phyloP scores from a whole-genome alignment of 1,140 invertebrate genomes.

The Trichonephila clavipes region DNA sequence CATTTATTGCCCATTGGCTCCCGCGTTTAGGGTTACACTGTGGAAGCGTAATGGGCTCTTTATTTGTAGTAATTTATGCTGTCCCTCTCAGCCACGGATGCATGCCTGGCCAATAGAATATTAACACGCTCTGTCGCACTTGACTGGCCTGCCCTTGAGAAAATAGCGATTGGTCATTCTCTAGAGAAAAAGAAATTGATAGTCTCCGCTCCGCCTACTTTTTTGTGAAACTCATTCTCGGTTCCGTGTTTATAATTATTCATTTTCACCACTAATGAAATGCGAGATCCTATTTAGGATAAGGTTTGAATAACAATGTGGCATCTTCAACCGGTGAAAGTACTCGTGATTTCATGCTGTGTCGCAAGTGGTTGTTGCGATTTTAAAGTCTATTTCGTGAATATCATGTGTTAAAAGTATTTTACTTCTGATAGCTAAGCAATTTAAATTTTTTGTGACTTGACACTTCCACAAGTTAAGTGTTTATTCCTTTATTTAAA shows the following conservation, averaged over 20 bases:
- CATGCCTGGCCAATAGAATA: conserved; percentile 11
- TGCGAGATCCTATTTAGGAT: background rate
- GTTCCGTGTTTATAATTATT: background rate
- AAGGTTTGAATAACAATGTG: too few species aligned
- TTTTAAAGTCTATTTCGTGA: too few species aligned
- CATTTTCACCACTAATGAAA: background rate
- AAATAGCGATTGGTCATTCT: conserved; percentile 8
- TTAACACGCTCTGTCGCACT: conserved; percentile 18
- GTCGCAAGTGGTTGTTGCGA: too few species aligned
- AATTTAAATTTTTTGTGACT: too few species aligned
- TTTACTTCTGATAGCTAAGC: too few species aligned
- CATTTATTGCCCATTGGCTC: conserved; percentile 36
- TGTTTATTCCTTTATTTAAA: too few species aligned
- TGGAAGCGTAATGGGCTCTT: background rate
- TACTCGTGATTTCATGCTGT: too few species aligned
- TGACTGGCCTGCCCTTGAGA: background rate
- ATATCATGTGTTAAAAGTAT: too few species aligned
- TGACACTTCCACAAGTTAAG: too few species aligned
- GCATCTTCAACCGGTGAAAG: too few species aligned
- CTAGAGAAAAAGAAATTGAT: background rate
- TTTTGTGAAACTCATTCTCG: background rate
- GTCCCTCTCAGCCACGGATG: background rate
- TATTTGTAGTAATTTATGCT: conserved; percentile 13
- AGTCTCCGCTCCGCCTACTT: background rate
- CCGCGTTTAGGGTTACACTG: conserved; percentile 10